Base-by-base conservation (phyloP, 92 coral and sea anemone genomes). In the Zoanthus solanderi region DNA sequence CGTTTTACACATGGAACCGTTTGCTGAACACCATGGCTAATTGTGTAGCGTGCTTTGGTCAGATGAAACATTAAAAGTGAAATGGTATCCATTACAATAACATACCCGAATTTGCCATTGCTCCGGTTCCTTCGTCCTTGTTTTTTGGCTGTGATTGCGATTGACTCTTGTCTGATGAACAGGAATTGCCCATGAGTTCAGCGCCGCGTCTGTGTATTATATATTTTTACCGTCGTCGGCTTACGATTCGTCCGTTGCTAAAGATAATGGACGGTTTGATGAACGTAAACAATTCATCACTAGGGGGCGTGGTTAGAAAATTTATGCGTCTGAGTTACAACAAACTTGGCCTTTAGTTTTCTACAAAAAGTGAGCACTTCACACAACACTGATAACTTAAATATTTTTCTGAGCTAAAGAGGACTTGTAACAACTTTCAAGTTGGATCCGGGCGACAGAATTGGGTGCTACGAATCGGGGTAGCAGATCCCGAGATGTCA, bases 161-260 rank as follows among this genome's bases (percentile, higher is more conserved):
- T 50, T 67, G 61, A 81, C 85, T 81, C 75, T 81, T 66, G 56
- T 48, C 85, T 9, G 85, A 81, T 65, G 85, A 81, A 81, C 85
- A 81, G 74, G 75, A 81, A 30, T 66, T 81, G 58, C 85, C 75
- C 75, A 81, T 81, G 74, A 81, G 60, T 80, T 65, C 75, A 46
- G 46, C 44, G 75, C 74, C 74, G 75, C 74, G 85, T 81, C 85
- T 47, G 74, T 68, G 84, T 66, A 81, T 81, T 81, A 81, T 66
- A 66, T 81, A 81, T 81, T 81, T 78, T 47, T 81, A 50, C 60
- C 45, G 16, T 28, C 28, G 76, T 81, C 85, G 60, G 71, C 75
- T 63, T 81, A 66, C 85, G 85, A 81, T 81, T 81, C 85, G 85
- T 81, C 85, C 85, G 85, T 81, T 81, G 85, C 85, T 81, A 81